Base-by-base conservation (phyloP, 35 echinoderm and acorn worm genomes). In the Lytechinus pictus region DNA sequence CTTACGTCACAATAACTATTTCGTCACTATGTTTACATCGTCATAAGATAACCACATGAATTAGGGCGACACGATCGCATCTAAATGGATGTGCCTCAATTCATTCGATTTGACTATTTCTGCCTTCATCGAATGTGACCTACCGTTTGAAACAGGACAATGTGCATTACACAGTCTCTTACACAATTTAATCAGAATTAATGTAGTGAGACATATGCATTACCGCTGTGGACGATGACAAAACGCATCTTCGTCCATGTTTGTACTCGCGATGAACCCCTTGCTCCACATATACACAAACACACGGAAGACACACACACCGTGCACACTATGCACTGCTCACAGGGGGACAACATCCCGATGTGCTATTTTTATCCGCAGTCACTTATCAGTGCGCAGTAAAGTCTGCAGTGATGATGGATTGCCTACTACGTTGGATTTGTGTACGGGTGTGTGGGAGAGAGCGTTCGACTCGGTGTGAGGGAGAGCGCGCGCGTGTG, bases 361-460 rank as follows among this genome's bases (percentile, higher is more conserved):
- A 54, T 54, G 88, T 52, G 88, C 88, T 90, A 90, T 52, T 52
- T 90, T 52, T 90, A 90, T 90, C 88, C 88, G 88, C 88, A 54
- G 88, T 90, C 88, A 90, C 52, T 90, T 90, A 90, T 90, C 88
- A 90, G 88, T 90, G 88, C 52, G 88, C 88, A 90, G 88, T 90
- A 90, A 90, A 90, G 88, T 90, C 88, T 90, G 88, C 88, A 90
- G 28, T 33, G 88, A 52, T 90, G 88, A 90, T 90, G 52, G 88
- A 90, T 90, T 44, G 52, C 88, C 88, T 90, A 90, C 88, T 90
- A 90, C 88, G 52, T 54, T 14, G 88, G 52, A 79, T 79, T 79
- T 79, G 66, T 79, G 66, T 79, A 79, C 66, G 66, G 66, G 66
- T n/a, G 66, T 24, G 21, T 79, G 66, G 33, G 33, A 2, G 16